A percentile compares a stretch with the other conserved stretches of the same genome.
These are phyloP conservation scores for Ahaetulla prasina DNA, from an alignment of 2,113 vertebrate genomes.

Conservation along the genomic window DNA sequence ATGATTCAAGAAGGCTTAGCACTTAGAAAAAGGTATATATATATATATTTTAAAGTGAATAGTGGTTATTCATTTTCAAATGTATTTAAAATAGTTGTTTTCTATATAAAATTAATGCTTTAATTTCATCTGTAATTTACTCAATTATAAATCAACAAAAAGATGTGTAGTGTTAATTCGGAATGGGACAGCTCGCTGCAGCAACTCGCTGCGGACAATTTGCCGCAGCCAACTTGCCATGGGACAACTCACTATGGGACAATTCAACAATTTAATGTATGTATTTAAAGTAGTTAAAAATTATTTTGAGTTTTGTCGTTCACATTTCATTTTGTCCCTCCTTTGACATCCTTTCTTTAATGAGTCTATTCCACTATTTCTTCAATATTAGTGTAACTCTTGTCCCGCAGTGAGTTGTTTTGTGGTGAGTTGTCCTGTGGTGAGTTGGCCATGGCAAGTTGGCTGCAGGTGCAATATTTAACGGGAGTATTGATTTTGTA, in stretches of 20 bases:
- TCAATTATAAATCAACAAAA: background rate
- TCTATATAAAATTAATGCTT: background rate
- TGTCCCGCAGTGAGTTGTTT: background rate
- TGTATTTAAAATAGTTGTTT: background rate
- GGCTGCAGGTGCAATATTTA: background rate
- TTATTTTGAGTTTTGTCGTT: background rate
- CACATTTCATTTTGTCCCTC: background rate
- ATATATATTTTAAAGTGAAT: background rate
- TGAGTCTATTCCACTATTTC: background rate
- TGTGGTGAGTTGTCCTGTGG: too few species aligned
- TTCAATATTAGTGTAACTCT: background rate
- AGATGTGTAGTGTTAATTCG: background rate
- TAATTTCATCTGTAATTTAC: background rate
- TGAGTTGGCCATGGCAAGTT: background rate
- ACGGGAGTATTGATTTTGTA: background rate
- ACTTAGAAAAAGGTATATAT: slow-evolving; percentile 73
- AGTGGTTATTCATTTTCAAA: background rate
- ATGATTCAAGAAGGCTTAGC: slow-evolving; percentile 85
- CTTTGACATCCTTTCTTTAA: background rate
- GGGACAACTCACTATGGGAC: background rate
- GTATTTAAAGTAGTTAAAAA: background rate
- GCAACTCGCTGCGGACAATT: too few species aligned
- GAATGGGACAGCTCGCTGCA: background rate
- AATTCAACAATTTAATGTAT: background rate
- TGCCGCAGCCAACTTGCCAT: too few species aligned